Evolutionary conservation across 2,797 vertebrate species (phyloP).

Genomic region (Urocyon cinereoargenteus): DNA sequence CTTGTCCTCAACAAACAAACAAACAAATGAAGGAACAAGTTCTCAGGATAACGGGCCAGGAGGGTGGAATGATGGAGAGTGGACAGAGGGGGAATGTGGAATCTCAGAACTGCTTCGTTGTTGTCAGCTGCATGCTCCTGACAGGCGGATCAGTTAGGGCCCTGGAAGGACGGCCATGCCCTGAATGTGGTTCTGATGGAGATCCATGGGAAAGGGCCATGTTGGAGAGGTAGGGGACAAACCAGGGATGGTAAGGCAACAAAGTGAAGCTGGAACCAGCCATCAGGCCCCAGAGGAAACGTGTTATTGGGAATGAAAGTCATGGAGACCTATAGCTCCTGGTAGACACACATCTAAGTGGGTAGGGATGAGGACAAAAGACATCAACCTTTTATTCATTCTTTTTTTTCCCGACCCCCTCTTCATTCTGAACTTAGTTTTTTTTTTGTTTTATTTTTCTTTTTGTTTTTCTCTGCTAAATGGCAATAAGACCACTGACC

Average conservation of each 20-base stretch:
- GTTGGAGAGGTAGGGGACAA: too few species aligned
- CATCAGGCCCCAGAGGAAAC: neutral
- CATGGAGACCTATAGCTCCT: neutral
- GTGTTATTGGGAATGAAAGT: accelerated
- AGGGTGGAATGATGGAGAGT: neutral
- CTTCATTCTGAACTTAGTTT: neutral
- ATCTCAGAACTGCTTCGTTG: neutral
- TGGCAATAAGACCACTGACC: neutral
- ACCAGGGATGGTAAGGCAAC: neutral
- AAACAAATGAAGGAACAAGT: neutral
- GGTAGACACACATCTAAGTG: neutral
- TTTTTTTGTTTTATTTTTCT: neutral
- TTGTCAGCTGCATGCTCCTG: neutral
- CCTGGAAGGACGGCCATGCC: neutral
- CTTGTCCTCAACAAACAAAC: neutral
- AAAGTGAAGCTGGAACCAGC: too few species aligned
- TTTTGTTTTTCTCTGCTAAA: neutral
- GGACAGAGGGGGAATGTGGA: neutral
- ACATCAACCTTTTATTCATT: neutral
- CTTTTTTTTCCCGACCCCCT: neutral
- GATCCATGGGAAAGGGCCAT: neutral
- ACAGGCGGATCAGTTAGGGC: too few species aligned
- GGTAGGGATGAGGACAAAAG: neutral
- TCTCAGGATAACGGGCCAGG: neutral
- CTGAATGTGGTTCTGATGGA: neutral